Evolutionary conservation across 2,797 vertebrate genomes (phyloP).

Genomic region (Adelosebastes latens): DNA sequence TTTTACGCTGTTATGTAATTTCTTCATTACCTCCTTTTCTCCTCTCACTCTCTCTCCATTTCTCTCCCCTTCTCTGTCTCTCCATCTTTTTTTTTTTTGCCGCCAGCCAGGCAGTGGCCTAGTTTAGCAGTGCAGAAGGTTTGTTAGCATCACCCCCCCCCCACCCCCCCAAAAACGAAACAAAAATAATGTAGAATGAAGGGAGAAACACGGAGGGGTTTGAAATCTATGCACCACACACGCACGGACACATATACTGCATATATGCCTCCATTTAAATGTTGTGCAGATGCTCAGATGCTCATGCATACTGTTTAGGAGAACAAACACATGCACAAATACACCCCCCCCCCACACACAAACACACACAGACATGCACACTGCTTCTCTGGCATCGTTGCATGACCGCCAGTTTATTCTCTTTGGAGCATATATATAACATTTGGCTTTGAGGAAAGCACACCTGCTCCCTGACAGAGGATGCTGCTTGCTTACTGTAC

Average conservation of each 20-base stretch:
- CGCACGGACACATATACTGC: background rate
- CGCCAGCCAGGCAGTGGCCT: constrained; percentile 77
- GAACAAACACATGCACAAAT: constrained; percentile 5
- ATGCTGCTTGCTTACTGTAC: background rate
- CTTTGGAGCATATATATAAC: constrained; percentile 11
- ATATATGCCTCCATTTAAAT: background rate
- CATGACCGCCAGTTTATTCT: constrained; percentile 36
- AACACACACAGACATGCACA: background rate
- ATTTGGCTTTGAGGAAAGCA: constrained; percentile 40
- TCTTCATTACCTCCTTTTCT: constrained; percentile 50
- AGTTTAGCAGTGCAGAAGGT: constrained; percentile 74
- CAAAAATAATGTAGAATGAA: constrained; percentile 48
- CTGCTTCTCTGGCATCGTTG: constrained; percentile 13
- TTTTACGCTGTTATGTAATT: constrained; percentile 53
- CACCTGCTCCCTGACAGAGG: constrained; percentile 51
- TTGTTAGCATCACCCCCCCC: constrained; percentile 61
- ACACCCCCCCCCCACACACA: background rate
- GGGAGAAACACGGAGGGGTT: background rate
- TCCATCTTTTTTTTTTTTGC: constrained; percentile 50
- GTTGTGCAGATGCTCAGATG: constrained; percentile 16
- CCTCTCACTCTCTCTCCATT: constrained; percentile 29
- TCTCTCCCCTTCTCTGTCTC: constrained; percentile 8
- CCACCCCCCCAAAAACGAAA: constrained; percentile 32
- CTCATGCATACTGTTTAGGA: constrained; percentile 8
- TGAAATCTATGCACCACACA: background rate